Percentiles rank a stretch among this genome's conserved stretches.
Conservation (phyloP, 2,797 vertebrate species). For the Threskiornis aethiopicus region DNA sequence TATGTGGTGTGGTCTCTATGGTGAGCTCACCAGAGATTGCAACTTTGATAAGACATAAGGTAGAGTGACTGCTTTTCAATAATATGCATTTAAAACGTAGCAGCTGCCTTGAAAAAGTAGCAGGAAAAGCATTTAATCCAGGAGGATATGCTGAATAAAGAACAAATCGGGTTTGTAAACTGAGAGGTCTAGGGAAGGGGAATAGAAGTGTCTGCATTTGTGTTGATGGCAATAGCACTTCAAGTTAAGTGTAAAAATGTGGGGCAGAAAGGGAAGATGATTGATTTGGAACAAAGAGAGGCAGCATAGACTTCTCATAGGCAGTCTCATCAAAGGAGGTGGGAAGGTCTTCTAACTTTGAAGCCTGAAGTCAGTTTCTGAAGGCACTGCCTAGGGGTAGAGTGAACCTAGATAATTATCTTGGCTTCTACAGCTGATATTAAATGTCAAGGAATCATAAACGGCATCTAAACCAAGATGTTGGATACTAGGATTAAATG, state of each 20-base stretch:
- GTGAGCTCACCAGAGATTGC: not conserved
- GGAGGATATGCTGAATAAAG: not conserved
- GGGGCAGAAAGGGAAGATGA: not conserved
- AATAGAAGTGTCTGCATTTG: not conserved
- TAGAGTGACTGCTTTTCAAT: not conserved
- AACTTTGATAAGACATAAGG: not conserved
- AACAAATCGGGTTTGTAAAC: not conserved
- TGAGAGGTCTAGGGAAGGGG: not conserved
- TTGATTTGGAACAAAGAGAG: not conserved
- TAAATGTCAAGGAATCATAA: not conserved
- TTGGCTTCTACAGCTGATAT: not conserved
- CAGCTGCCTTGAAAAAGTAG: not conserved
- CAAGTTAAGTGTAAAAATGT: not conserved
- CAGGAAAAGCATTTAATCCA: not conserved
- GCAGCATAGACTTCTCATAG: not conserved
- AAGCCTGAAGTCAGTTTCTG: not conserved
- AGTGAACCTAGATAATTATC: not conserved
- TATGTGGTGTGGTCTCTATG: fast-evolving
- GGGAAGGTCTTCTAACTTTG: not conserved
- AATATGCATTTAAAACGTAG: not conserved
- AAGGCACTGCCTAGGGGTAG: not conserved
- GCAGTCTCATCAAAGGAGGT: not conserved
- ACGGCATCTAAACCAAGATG: not conserved
- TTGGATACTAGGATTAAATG: not conserved
- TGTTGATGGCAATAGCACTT: not conserved